Conservation (phyloP, 2,797 vertebrate species). For the Sebastes elongatus region DNA sequence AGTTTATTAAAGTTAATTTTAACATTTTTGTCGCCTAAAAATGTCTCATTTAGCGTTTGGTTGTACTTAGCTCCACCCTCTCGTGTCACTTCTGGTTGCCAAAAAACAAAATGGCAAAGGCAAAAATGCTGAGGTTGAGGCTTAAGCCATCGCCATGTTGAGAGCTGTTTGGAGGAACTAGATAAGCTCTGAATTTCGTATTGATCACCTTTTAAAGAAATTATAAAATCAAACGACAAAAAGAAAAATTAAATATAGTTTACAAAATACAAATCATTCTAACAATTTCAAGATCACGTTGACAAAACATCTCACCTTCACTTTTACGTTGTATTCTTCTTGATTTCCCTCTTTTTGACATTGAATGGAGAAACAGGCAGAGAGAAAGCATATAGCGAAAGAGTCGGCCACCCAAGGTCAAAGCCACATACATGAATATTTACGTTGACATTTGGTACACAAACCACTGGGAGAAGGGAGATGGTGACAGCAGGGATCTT, state of each 20-base stretch:
- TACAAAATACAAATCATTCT: not conserved
- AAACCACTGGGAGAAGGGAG: slow-evolving; percentile 1
- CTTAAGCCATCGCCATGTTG: not conserved
- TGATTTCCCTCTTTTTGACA: not conserved
- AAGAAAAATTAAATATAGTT: not conserved
- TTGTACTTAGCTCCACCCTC: too few relatives aligned
- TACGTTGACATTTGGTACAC: slow-evolving; percentile 36
- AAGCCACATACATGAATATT: slow-evolving; percentile 41
- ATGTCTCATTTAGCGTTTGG: too few relatives aligned
- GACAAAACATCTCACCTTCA: not conserved
- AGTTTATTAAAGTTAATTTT: too few relatives aligned
- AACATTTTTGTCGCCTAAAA: too few relatives aligned
- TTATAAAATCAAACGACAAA: not conserved
- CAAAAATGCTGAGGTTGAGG: too few relatives aligned
- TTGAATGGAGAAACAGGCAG: not conserved
- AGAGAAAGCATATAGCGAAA: not conserved
- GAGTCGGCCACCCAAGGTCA: slow-evolving; percentile 32
- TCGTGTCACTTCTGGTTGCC: too few relatives aligned
- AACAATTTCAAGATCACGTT: not conserved
- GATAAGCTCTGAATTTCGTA: not conserved
- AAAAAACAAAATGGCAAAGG: too few relatives aligned
- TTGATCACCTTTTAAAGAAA: not conserved
- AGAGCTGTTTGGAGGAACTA: not conserved
- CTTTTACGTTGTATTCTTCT: not conserved
- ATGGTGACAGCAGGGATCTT: slow-evolving; percentile 37